A percentile compares a stretch with the other conserved stretches of the same genome.
Conservation (phyloP, 2,797 vertebrate genomes). For the Liasis olivaceus region DNA sequence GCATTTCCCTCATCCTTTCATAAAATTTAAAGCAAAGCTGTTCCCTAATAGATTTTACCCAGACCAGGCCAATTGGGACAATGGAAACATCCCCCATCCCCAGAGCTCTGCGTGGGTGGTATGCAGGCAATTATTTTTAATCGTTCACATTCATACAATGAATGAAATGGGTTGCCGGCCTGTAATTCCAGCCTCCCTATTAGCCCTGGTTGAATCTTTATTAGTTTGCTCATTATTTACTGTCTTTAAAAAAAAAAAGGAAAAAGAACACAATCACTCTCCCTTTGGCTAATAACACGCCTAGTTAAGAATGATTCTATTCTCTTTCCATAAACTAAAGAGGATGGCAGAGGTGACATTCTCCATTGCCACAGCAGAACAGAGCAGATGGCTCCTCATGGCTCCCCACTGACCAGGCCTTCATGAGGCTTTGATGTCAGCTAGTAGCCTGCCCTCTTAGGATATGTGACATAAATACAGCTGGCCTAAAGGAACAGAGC, state of each 20-base stretch:
- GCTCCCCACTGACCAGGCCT: constrained; percentile 18
- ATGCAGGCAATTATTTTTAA: constrained; percentile 16
- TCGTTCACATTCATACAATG: constrained; percentile 31
- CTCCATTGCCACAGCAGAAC: constrained; percentile 20
- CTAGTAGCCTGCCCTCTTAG: constrained; percentile 41
- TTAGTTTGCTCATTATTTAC: constrained; percentile 34
- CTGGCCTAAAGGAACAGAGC: constrained; percentile 38
- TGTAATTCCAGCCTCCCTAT: constrained; percentile 30
- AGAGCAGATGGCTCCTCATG: constrained; percentile 43
- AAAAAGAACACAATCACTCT: neutral
- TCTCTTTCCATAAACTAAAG: constrained; percentile 33
- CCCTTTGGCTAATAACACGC: constrained; percentile 31
- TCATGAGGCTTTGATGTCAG: constrained; percentile 41
- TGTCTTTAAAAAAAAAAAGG: constrained; percentile 5
- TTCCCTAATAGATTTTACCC: neutral
- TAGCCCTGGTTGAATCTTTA: constrained; percentile 32
- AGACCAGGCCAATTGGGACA: neutral
- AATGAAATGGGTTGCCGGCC: constrained; percentile 33
- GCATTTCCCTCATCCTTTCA: neutral
- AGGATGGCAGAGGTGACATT: constrained; percentile 16
- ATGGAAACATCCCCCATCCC: neutral
- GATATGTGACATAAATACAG: constrained; percentile 43
- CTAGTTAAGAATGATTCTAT: constrained; percentile 48
- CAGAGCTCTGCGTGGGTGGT: neutral
- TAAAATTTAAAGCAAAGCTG: neutral